A percentile compares a stretch with the other conserved stretches of the same genome.
phyloP scores from a whole-genome alignment of 2,888 invertebrate species.

The Microctonus brassicae region DNA sequence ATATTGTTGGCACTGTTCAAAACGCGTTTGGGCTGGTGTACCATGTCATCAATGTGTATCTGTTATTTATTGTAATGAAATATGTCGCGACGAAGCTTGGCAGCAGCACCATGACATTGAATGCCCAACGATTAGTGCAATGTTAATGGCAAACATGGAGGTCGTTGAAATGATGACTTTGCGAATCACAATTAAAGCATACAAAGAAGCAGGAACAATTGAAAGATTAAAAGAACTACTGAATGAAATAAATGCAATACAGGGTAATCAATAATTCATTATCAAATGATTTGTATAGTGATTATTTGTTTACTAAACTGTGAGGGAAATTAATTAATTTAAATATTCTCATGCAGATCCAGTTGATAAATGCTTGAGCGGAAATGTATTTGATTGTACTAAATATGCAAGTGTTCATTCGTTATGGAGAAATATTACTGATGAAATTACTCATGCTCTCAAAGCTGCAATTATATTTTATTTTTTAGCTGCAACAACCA shows the following conservation, averaged over 20 bases:
- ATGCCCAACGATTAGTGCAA: background rate
- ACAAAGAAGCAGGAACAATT: background rate
- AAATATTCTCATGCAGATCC: background rate
- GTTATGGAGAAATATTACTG: background rate
- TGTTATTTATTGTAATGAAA: constrained; percentile 77
- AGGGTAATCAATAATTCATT: background rate
- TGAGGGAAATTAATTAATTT: background rate
- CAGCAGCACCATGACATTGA: constrained; percentile 70
- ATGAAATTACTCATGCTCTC: background rate
- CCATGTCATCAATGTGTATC: constrained; percentile 78
- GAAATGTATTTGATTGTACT: background rate
- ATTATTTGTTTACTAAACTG: background rate
- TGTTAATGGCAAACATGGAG: background rate
- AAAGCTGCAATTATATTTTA: background rate
- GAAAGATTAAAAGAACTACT: background rate
- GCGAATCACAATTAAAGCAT: constrained; percentile 2
- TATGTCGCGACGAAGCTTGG: constrained; percentile 77
- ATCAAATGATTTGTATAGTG: background rate
- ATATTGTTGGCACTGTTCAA: constrained; percentile 80
- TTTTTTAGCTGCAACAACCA: background rate
- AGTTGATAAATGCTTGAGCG: background rate
- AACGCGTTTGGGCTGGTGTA: constrained; percentile 73
- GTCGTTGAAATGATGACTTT: background rate
- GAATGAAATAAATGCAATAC: background rate
- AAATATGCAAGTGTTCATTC: constrained; percentile 4